Evolutionary conservation across 2,888 invertebrate genomes (phyloP).

Genomic region (Phymatocera aterrima): DNA sequence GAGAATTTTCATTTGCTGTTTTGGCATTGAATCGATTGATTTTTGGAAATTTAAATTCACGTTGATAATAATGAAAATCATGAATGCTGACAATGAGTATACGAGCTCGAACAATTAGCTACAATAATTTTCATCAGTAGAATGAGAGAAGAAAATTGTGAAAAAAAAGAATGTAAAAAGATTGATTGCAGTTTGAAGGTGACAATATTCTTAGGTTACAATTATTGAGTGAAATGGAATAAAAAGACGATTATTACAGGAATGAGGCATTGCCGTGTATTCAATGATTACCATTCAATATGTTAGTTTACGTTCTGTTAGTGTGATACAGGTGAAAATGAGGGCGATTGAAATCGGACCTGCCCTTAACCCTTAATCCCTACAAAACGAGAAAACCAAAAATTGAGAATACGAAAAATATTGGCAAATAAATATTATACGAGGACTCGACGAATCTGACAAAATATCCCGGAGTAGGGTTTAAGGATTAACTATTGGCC

Average conservation of each 20-base stretch:
- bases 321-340: neutral
- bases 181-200: too few species aligned
- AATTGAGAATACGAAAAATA: neutral
- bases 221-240: neutral
- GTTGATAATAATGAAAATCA: too few species aligned
- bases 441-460: neutral
- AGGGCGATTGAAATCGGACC: neutral
- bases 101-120: too few species aligned
- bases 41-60: too few species aligned
- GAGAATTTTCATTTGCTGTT: too few species aligned
- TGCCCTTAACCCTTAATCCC: slow-evolving; percentile 40
- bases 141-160: too few species aligned
- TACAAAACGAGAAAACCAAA: neutral
- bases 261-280: neutral
- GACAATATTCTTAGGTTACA: neutral
- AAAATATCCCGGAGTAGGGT: neutral
- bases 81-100: too few species aligned
- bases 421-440: neutral
- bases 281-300: neutral
- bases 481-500: slow-evolving; percentile 32
- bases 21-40: too few species aligned
- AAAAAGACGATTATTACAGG: neutral
- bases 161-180: too few species aligned
- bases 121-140: too few species aligned
- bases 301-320: slow-evolving; percentile 29